A percentile compares a stretch with the other conserved stretches of the same genome.
phyloP scores from a whole-genome alignment of 2,888 invertebrate genomes.

The Torymus texanus region DNA sequence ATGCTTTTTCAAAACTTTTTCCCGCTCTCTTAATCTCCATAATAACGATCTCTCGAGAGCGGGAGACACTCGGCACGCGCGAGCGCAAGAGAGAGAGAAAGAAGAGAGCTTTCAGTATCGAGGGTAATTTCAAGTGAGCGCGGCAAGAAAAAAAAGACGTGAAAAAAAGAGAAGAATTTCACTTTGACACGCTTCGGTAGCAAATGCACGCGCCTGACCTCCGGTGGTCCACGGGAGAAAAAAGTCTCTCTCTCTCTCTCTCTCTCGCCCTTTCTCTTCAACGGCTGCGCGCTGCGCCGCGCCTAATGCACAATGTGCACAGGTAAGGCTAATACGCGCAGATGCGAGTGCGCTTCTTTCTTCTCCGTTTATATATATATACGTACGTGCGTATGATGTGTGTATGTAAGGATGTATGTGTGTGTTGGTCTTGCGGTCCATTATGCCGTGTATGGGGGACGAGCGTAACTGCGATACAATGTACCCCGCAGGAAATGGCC shows the following conservation, averaged over 20 bases:
- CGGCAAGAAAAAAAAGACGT: not conserved
- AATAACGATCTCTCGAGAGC: slow-evolving; percentile 38
- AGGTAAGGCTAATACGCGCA: slow-evolving; percentile 12
- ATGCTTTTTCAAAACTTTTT: slow-evolving; percentile 51
- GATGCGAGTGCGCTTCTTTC: not conserved
- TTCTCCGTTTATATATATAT: too few species aligned
- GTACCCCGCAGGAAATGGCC: slow-evolving; percentile 42
- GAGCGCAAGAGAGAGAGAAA: not conserved
- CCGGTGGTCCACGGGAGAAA: slow-evolving; percentile 25
- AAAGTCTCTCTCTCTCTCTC: not conserved
- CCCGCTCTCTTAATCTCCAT: slow-evolving; percentile 50
- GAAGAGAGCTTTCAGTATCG: not conserved
- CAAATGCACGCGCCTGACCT: slow-evolving; percentile 13
- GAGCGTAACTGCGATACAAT: slow-evolving; percentile 43
- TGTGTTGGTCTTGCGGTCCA: slow-evolving; percentile 20
- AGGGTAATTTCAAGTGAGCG: slow-evolving; percentile 5
- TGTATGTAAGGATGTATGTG: too few species aligned
- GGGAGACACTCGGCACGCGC: slow-evolving; percentile 3
- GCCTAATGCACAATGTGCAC: slow-evolving; percentile 12
- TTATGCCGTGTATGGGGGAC: slow-evolving; percentile 26
- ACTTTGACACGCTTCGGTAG: slow-evolving; percentile 10
- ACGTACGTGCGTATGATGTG: too few species aligned
- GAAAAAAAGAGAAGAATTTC: slow-evolving; percentile 15
- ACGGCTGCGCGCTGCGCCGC: slow-evolving; percentile 1
- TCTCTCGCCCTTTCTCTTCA: not conserved